Evolutionary conservation across 1,140 invertebrate genomes (phyloP).

Genomic region (Ruditapes philippinarum): DNA sequence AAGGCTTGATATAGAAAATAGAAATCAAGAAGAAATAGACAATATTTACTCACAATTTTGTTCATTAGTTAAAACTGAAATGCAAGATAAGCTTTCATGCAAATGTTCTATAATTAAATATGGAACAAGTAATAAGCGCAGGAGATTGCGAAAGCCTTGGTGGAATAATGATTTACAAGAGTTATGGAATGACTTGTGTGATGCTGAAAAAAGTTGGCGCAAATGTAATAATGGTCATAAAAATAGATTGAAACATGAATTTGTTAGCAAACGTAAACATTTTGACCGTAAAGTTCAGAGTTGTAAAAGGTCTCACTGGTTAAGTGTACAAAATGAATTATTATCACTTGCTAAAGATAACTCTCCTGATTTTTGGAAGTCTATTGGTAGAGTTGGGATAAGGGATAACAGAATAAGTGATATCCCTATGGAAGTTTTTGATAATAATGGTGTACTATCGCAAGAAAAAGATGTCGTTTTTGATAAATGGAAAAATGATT

Average conservation of each 20-base stretch:
- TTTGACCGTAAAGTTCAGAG: not conserved
- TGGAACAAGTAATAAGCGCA: not conserved
- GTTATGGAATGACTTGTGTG: not conserved
- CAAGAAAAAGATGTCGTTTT: not conserved
- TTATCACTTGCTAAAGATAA: not conserved
- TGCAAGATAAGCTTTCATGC: not conserved
- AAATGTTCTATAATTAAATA: not conserved
- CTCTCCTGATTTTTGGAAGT: not conserved
- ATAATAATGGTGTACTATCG: not conserved
- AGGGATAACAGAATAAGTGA: not conserved
- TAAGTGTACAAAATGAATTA: slow-evolving; percentile 5
- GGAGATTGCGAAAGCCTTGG: not conserved
- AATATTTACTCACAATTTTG: too few species aligned
- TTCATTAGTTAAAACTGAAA: too few species aligned
- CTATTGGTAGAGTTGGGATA: slow-evolving; percentile 10
- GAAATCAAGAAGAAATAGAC: too few species aligned
- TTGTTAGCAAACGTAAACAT: slow-evolving; percentile 27
- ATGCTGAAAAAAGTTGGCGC: not conserved
- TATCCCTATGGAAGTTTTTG: not conserved
- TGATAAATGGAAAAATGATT: slow-evolving; percentile 5
- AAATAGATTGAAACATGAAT: not conserved
- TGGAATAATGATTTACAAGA: too few species aligned
- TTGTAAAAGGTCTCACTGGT: not conserved
- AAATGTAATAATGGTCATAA: not conserved
- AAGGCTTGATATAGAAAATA: too few species aligned